Conservation (phyloP, 2,888 invertebrate genomes). For the Coelopa pilipes region DNA sequence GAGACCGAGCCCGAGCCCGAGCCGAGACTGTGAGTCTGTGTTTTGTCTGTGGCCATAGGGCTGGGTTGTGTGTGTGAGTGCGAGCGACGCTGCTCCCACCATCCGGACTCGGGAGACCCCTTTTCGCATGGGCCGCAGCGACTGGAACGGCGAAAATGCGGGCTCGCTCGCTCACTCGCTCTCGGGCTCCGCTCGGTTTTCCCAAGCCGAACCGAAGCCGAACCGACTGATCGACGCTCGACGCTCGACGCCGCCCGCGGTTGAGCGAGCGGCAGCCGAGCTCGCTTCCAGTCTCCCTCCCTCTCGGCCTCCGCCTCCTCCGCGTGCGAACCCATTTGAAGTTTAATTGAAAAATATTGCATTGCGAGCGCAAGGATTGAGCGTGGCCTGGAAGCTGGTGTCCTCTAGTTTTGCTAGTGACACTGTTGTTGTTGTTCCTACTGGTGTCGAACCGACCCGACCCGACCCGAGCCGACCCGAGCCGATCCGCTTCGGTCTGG, state of each 20-base stretch:
- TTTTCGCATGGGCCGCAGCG: conserved; percentile 24
- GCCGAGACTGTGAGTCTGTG: too few species aligned
- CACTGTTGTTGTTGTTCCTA: background rate
- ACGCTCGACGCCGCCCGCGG: too few species aligned
- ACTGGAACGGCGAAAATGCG: background rate
- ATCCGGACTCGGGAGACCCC: conserved; percentile 11
- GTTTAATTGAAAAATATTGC: conserved; percentile 40
- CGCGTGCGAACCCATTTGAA: conserved; percentile 20
- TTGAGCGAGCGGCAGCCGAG: background rate
- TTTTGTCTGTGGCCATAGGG: too few species aligned
- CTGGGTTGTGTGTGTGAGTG: too few species aligned
- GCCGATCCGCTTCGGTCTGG: background rate
- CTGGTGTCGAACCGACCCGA: background rate
- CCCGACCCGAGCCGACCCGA: background rate
- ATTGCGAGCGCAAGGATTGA: background rate
- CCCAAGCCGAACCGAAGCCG: conserved; percentile 8
- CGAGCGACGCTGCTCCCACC: conserved; percentile 35
- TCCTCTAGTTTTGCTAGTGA: too few species aligned
- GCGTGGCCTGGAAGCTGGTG: too few species aligned
- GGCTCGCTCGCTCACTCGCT: background rate
- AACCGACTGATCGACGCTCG: background rate
- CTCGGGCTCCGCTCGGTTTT: conserved; percentile 1
- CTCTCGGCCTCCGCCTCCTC: background rate
- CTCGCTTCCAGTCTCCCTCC: too few species aligned
- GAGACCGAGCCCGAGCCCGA: background rate